Base-by-base conservation (phyloP, 2,113 vertebrate species). In the Nibea albiflora region DNA sequence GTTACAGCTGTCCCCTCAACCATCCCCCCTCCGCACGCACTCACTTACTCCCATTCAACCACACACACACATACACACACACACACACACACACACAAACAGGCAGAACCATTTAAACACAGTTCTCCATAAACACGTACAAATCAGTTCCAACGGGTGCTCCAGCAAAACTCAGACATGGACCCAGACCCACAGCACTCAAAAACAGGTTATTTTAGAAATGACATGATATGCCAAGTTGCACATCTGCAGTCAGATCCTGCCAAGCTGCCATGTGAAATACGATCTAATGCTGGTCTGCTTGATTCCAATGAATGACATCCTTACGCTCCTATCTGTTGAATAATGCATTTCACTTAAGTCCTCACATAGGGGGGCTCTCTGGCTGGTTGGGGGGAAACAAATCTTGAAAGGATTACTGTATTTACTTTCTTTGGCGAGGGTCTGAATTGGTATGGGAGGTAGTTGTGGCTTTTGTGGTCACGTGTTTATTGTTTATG, bases 1-100 rank as follows among this genome's bases (percentile, higher is more conserved):
- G 93, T 90, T 95, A 95, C 95, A 96, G 94, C 95, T 95, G 94
- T 94, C 93, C 94, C 90, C 90, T 88, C 71, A 88, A 85, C 90
- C 88, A 89, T 80, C 87, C 90, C 91, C 87, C 89, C 84, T 83
- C 87, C 66, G 83, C 91, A 92, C 83, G 78, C 91, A 92, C 90
- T 85, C 87, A 87, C 93, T 91, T 83, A 90, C 92, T 90, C 84
- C 84, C 89, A 90, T 86, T 89, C 85, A 89, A 87, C 78, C 84
- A 79, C 86, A 89, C 76, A 71, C 67, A 53, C 78, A 78, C 77
- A 77, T 74, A 78, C 73, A 85, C 66, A 69, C 79, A 82, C 69
- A 46, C 68, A 68, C 35, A 35, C 35, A 35, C 35, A 35, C 64
- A 84, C 68, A 73, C 77, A 78, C 68, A 74, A 81, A 74, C 75